phyloP scores from a whole-genome alignment of 1,140 invertebrate species.

The Zaprionus gabonicus region DNA sequence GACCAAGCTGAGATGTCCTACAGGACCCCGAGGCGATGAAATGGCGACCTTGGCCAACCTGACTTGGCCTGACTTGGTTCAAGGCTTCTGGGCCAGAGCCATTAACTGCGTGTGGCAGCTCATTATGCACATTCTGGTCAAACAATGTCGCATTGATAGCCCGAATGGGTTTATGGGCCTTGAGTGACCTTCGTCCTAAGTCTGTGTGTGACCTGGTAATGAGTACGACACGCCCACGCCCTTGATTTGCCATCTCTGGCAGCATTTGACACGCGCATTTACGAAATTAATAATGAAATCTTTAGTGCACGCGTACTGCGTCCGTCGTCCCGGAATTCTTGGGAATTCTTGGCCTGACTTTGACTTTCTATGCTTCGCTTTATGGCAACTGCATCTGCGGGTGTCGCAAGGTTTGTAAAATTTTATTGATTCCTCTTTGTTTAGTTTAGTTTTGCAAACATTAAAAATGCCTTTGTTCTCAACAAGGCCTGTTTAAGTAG shows the following conservation, averaged over 20 bases:
- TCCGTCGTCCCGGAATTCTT: background rate
- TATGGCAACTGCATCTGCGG: slow-evolving; percentile 56
- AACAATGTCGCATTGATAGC: slow-evolving; percentile 70
- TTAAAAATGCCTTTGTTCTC: slow-evolving; percentile 39
- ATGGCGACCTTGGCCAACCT: slow-evolving; percentile 29
- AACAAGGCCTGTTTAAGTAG: slow-evolving; percentile 69
- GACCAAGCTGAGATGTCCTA: background rate
- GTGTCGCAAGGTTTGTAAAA: slow-evolving; percentile 70
- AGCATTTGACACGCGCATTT: slow-evolving; percentile 81
- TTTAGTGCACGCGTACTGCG: slow-evolving; percentile 53
- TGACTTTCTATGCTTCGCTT: slow-evolving; percentile 27
- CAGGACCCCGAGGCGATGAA: slow-evolving; percentile 6
- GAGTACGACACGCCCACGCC: slow-evolving; percentile 46
- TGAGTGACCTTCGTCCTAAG: slow-evolving; percentile 51
- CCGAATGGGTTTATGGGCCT: slow-evolving; percentile 57
- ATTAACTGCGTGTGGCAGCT: slow-evolving; percentile 84
- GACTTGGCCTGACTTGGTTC: slow-evolving; percentile 50
- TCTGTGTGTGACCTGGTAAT: slow-evolving; percentile 37
- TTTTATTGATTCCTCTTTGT: slow-evolving; percentile 72
- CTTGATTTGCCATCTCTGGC: slow-evolving; percentile 63
- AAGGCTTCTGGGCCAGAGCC: slow-evolving; percentile 51
- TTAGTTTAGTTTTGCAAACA: slow-evolving; percentile 49
- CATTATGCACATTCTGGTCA: slow-evolving; percentile 73
- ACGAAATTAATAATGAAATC: slow-evolving; percentile 76
- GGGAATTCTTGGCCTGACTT: slow-evolving; percentile 2